Evolutionary conservation across 1,140 invertebrate species (phyloP).

Genomic region (Hylaeus anthracinus): DNA sequence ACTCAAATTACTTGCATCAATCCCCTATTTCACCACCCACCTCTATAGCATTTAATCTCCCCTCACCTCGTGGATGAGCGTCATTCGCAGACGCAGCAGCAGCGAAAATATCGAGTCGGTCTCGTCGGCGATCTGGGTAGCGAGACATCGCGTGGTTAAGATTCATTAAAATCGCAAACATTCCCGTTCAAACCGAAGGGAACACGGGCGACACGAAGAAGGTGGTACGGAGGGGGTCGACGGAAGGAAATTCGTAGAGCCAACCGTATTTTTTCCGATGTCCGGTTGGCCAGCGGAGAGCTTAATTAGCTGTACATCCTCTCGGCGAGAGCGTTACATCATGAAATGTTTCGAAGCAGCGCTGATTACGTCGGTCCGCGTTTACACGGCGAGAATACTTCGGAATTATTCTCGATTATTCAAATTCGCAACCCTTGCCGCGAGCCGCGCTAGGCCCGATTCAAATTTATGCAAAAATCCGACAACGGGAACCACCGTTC

Average conservation of each 20-base stretch:
- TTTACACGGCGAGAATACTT: slow-evolving; percentile 70
- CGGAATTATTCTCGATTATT: slow-evolving; percentile 76
- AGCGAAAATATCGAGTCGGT: slow-evolving; percentile 9
- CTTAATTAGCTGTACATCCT: slow-evolving; percentile 61
- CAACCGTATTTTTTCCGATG: slow-evolving; percentile 57
- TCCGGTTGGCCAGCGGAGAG: slow-evolving; percentile 24
- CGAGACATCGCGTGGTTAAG: slow-evolving; percentile 59
- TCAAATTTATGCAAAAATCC: slow-evolving; percentile 76
- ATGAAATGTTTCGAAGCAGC: slow-evolving; percentile 65
- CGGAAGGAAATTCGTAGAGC: slow-evolving; percentile 39
- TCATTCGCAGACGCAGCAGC: neutral
- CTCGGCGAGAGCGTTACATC: slow-evolving; percentile 53
- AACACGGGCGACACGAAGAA: neutral
- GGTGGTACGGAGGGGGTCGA: too few relatives aligned
- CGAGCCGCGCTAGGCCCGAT: slow-evolving; percentile 58
- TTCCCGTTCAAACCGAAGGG: slow-evolving; percentile 22
- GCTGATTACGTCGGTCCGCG: slow-evolving; percentile 58
- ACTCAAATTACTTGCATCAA: too few relatives aligned
- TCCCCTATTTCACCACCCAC: too few relatives aligned
- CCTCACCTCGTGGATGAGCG: neutral
- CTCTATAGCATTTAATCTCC: too few relatives aligned
- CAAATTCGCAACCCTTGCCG: slow-evolving; percentile 71
- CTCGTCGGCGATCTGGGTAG: slow-evolving; percentile 9
- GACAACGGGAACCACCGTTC: slow-evolving; percentile 66
- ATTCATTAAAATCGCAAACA: slow-evolving; percentile 67